phyloP scores from a whole-genome alignment of 2,888 invertebrate species.

The Clitarchus hookeri region DNA sequence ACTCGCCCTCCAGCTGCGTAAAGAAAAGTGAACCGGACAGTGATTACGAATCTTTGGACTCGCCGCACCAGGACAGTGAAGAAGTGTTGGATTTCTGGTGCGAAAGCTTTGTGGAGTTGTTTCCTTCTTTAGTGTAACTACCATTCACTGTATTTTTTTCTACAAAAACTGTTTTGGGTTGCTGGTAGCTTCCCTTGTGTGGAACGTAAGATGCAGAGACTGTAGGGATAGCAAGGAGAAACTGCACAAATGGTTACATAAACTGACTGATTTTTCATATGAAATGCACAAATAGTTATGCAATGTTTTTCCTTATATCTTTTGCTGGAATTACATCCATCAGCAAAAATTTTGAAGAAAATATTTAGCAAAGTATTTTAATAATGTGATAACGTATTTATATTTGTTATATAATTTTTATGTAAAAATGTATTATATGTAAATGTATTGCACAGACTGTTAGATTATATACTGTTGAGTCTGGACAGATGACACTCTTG shows the following conservation, averaged over 20 bases:
- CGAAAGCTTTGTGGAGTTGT: conserved; percentile 75
- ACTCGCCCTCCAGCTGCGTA: not conserved
- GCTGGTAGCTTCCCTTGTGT: too few species aligned
- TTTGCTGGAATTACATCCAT: too few species aligned
- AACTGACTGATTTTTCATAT: too few species aligned
- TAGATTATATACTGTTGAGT: not conserved
- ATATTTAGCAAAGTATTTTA: too few species aligned
- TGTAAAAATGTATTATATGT: not conserved
- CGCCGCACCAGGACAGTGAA: conserved; percentile 54
- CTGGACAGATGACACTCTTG: not conserved
- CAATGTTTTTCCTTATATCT: too few species aligned
- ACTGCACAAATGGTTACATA: too few species aligned
- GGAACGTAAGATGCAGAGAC: too few species aligned
- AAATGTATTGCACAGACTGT: not conserved
- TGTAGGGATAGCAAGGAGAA: too few species aligned
- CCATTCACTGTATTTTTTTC: not conserved
- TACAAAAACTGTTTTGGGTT: too few species aligned
- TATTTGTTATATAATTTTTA: not conserved
- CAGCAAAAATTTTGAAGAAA: too few species aligned
- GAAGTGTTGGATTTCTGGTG: conserved; percentile 67
- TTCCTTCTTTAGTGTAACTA: conserved; percentile 70
- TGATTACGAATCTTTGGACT: conserved; percentile 70
- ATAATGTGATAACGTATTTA: not conserved
- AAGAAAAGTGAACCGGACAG: conserved; percentile 57
- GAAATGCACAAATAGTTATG: too few species aligned